phyloP scores from a whole-genome alignment of 2,797 vertebrate species.

The Siniperca scherzeri region DNA sequence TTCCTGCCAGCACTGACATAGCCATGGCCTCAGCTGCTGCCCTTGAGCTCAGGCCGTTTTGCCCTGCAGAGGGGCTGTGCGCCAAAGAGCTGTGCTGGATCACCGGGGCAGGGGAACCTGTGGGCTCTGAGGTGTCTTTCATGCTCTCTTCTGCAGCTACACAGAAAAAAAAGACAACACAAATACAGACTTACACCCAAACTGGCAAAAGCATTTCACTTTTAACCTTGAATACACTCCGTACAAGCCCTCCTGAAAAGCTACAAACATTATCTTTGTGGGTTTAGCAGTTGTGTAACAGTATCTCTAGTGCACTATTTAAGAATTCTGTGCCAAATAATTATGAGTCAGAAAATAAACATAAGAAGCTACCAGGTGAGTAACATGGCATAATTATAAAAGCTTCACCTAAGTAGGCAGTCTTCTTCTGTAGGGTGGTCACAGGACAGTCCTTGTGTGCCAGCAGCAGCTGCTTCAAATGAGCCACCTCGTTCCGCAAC shows the following conservation, averaged over 20 bases:
- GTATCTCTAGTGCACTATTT: background rate
- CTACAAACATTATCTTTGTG: background rate
- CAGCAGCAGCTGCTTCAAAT: conserved; percentile 97
- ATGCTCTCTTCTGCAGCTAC: conserved; percentile 88
- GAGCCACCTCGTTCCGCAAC: conserved; percentile 97
- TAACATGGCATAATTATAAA: background rate
- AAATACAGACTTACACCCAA: conserved; percentile 16
- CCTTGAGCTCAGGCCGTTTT: conserved; percentile 91
- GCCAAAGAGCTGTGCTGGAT: conserved; percentile 96
- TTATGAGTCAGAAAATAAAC: background rate
- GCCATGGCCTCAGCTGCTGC: conserved; percentile 96
- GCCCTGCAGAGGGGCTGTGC: conserved; percentile 81
- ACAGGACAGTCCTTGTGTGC: conserved; percentile 99
- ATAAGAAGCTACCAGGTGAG: background rate
- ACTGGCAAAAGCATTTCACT: background rate
- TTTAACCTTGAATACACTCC: background rate
- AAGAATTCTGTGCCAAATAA: background rate
- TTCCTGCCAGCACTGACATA: conserved; percentile 95
- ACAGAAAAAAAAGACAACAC: conserved; percentile 9
- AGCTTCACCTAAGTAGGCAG: conserved; percentile 91
- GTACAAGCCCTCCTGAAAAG: background rate
- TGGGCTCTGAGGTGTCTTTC: conserved; percentile 92
- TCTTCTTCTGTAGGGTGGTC: conserved; percentile 96
- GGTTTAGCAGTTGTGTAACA: background rate
- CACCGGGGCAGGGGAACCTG: conserved; percentile 93